Evolutionary conservation across 2,888 invertebrate genomes (phyloP), one percentile per base, ranked within the genome.

Genomic region (Drosophila pseudotakahashii): DNA sequence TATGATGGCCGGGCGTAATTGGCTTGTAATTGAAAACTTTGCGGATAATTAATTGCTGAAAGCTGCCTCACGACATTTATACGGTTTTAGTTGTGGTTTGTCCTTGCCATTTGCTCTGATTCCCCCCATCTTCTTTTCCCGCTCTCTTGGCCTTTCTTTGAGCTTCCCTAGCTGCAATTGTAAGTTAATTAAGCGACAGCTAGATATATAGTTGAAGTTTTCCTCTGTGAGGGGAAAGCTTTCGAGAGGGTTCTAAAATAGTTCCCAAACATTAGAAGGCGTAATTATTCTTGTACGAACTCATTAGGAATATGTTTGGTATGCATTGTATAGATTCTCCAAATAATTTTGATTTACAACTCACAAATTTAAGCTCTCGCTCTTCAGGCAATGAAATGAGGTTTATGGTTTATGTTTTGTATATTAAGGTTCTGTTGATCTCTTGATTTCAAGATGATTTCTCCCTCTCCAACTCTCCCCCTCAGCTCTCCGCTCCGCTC

Each of bases 11-110:
- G 64, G 34, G 54, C 75, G 79, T 84, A 84, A 84, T 84, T 89
- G 83, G 81, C 79, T 73, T 75, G 85, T 84, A 84, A 84, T 84
- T 84, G 81, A 84, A 84, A 84, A 87, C 81, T 89, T 86, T 87
- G 76, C 77, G 66, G 85, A 81, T 84, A 84, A 84, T 89, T 89
- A 84, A 84, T 84, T 84, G 77, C 76, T 58, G 59, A 86, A 83
- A 89, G 73, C 87, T 83, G 75, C 68, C 84, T 61, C 63, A 87
- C 76, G 87, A 87, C 85, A 84, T 83, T 83, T 87, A 75, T 83
- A 87, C 81, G 87, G 84, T 68, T 73, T 83, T 59, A 63, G 75
- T 83, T 69, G 77, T 77, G 86, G 80, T 75, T 86, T 86, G 62
- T 67, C 41, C 60, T 58, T 60, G 39, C 55, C 53, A 67, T 53